Evolutionary conservation across 2,797 vertebrate species (phyloP), one percentile per base, ranked within the genome.

Genomic region (Pachyuromys duprasi): DNA sequence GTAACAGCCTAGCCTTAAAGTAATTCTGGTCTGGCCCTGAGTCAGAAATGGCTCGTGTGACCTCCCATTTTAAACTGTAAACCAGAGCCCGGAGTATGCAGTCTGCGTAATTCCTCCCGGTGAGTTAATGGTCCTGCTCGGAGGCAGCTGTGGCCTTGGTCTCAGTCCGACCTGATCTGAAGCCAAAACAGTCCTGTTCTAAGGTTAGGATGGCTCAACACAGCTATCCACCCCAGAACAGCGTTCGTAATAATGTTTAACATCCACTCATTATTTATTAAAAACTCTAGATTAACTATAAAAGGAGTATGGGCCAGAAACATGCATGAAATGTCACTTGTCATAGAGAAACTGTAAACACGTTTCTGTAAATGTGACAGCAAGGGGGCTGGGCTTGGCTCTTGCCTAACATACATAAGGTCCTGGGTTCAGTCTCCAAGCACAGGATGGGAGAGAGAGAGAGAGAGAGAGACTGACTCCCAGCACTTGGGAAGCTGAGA

Each of bases 261-360:
- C 49, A 86, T 74, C 15, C 26, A 15, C 12, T 76, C 91, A 94
- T 81, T 90, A 74, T 83, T 94, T 94, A 76, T 84, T 95, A 57
- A 70, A 90, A 81, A 87, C 9, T 42, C 24, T 60, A 28, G 75
- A 57, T 74, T 88, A 94, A 80, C 76, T 80, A 69, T 69, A 86
- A 84, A 60, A 62, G 42, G 60, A 31, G 15, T 15, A n/a, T 15
- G 4, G 63, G 45, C 26, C 90, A 84, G 76, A 81, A 91, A 45
- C 75, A n/a, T 55, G 17, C 36, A 76, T 9, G 36, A 93, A 87
- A 93, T 93, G 24, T 22, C 75, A 55, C 14, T 75, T 83, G 14
- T 94, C 57, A 53, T 39, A 2, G 26, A 70, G 69, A 94, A 86
- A 82, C 69, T 1, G 15, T 81, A 72, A 94, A 45, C 62, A 63